A percentile compares a stretch with the other conserved stretches of the same genome.
Conservation (phyloP, 2,113 vertebrate species). For the Labeo rohita region DNA sequence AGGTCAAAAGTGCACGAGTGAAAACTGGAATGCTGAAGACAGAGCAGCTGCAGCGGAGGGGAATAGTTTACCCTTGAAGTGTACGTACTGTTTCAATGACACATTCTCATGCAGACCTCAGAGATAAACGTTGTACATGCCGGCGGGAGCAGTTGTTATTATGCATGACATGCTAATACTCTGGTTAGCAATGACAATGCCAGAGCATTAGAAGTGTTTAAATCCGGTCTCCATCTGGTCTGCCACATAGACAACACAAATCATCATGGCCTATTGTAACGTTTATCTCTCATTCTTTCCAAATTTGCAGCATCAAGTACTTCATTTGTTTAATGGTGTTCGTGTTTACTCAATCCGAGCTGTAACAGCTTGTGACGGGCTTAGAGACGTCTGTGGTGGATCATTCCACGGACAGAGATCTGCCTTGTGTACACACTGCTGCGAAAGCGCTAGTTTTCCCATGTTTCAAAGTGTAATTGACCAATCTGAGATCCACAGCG, state of each 20-base stretch:
- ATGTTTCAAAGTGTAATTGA: slow-evolving; percentile 12
- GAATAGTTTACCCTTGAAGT: slow-evolving; percentile 26
- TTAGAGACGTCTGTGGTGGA: slow-evolving; percentile 3
- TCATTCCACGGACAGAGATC: slow-evolving; percentile 15
- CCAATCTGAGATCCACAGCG: not conserved
- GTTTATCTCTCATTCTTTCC: slow-evolving; percentile 44
- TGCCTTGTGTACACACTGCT: not conserved
- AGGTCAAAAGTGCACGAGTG: slow-evolving; percentile 29
- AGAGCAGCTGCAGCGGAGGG: not conserved
- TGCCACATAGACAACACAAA: slow-evolving; percentile 18
- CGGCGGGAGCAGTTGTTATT: slow-evolving; percentile 24
- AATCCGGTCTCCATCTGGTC: slow-evolving; percentile 29
- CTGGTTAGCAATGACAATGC: slow-evolving; percentile 39
- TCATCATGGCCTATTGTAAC: slow-evolving; percentile 10
- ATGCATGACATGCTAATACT: slow-evolving; percentile 44
- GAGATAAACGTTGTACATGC: slow-evolving; percentile 36
- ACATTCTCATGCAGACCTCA: slow-evolving; percentile 30
- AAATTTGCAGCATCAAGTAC: slow-evolving; percentile 27
- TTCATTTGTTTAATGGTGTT: slow-evolving; percentile 30
- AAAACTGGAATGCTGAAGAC: slow-evolving; percentile 1
- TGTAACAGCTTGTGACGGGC: slow-evolving; percentile 35
- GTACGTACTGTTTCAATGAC: slow-evolving; percentile 18
- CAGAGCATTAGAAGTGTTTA: slow-evolving; percentile 36
- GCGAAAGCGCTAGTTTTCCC: slow-evolving; percentile 2
- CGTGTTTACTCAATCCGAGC: slow-evolving; percentile 28